Evolutionary conservation across 2,113 vertebrate species (phyloP), one percentile per base, ranked within the genome.

Genomic region (Anhinga rufa): DNA sequence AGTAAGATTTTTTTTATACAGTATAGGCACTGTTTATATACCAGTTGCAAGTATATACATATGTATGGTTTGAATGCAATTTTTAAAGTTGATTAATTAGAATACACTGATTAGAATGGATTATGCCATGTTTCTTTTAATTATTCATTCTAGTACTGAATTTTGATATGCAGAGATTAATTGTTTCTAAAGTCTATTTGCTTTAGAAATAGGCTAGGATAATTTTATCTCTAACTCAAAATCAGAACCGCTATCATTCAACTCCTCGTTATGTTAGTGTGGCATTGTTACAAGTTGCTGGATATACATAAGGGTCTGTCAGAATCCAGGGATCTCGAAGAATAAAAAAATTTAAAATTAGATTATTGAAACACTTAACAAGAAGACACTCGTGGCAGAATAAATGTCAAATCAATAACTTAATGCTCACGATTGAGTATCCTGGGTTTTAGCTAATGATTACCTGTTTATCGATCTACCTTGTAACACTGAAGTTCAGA

Each of bases 321-420:
- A 91, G 70, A 91, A 82, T 57, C 70, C 76, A 65, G 38, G 38
- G 29, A 65, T 92, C 74, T 88, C 32, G 15, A 90, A 91, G 79
- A 94, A 84, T 57, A 78, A 78, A 79, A 70, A 94, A 81, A 17
- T 79, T 88, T 65, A 52, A 92, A 97, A 97, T 97, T 82, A 94
- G 60, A 81, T 96, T 93, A 88, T 95, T 90, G 92, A 93, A 97
- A 95, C 88, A 69, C 86, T 94, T 52, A 82, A 90, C 64, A 44
- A 85, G 91, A 92, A 52, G 90, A 88, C 64, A 75, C 19, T 93
- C 81, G 55, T 32, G 42, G 60, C 83, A 89, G 88, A 46, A 91
- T 93, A 94, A 94, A 96, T 86, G 90, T 92, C 87, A 88, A 83
- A 97, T 97, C 91, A 77, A 96, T 97, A 97, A 86, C 52, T 69